These are phyloP conservation scores for Erpetoichthys calabaricus DNA, from an alignment of 2,797 vertebrate genomes.

Conservation along the genomic window DNA sequence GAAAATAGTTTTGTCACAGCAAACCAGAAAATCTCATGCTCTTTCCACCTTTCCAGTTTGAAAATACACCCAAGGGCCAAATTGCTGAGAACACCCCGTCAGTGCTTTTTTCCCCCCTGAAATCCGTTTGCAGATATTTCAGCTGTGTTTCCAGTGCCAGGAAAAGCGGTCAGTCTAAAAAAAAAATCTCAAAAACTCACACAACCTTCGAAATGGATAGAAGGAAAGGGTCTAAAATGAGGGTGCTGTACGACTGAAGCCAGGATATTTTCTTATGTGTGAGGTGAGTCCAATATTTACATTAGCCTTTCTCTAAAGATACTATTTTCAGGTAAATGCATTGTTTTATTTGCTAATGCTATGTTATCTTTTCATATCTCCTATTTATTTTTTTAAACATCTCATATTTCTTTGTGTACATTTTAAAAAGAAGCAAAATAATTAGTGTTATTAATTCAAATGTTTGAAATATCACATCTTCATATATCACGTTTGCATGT, in stretches of 20 bases:
- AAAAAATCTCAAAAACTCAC: constrained; percentile 22
- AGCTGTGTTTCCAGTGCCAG: constrained; percentile 44
- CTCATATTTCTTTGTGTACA: no score
- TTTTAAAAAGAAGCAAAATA: no score
- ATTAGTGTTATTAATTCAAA: no score
- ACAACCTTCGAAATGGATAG: constrained; percentile 24
- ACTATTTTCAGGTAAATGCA: constrained; percentile 44
- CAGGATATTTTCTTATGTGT: constrained; percentile 47
- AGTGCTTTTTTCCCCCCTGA: constrained; percentile 47
- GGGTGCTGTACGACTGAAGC: background rate
- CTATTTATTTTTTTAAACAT: no score
- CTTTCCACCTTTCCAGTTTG: constrained; percentile 37
- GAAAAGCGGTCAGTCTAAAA: constrained; percentile 40
- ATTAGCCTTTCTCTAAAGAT: constrained; percentile 49
- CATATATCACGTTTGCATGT: no score
- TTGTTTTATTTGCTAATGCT: constrained; percentile 27
- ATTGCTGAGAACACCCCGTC: constrained; percentile 62
- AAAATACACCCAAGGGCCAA: constrained; percentile 70
- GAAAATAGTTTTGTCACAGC: constrained; percentile 17
- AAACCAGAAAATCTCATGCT: constrained; percentile 25
- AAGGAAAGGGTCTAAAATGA: constrained; percentile 14
- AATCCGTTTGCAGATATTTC: constrained; percentile 66
- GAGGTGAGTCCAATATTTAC: constrained; percentile 45
- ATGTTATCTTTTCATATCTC: background rate
- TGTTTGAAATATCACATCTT: no score